These are phyloP conservation scores for Corvus hawaiiensis DNA, from an alignment of 2,113 vertebrate species.

Conservation along the genomic window DNA sequence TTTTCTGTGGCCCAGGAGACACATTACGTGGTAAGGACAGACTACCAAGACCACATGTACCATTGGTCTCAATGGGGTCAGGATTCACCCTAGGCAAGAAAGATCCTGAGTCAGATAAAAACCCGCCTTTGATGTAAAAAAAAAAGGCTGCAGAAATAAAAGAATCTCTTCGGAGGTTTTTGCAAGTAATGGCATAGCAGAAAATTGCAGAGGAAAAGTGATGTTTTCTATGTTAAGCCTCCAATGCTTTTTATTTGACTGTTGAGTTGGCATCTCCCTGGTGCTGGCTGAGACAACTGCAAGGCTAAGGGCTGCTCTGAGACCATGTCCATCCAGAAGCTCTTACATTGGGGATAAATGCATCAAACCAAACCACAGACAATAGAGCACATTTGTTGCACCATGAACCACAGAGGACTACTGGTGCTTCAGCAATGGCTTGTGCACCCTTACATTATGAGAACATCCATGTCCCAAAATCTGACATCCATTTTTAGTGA, in stretches of 20 bases:
- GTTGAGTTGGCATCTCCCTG: neutral
- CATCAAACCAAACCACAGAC: neutral
- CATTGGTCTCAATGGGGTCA: neutral
- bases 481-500: neutral
- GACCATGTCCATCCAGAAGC: neutral
- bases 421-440: neutral
- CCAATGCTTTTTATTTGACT: neutral
- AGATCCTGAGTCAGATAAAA: neutral
- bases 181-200: neutral
- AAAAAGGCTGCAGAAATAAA: neutral
- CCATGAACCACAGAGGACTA: neutral
- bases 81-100: neutral
- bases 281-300: neutral
- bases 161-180: neutral
- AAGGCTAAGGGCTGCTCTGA: neutral
- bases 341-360: neutral
- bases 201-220: neutral
- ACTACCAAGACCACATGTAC: neutral
- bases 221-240: neutral
- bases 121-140: neutral
- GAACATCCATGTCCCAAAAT: neutral
- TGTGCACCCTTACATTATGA: accelerated
- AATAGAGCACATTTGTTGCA: neutral
- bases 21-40: neutral
- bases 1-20: neutral